A percentile compares a stretch with the other conserved stretches of the same genome.
These are phyloP conservation scores for Trichopria drosophilae DNA, from an alignment of 2,888 invertebrate species.

Conservation along the genomic window DNA sequence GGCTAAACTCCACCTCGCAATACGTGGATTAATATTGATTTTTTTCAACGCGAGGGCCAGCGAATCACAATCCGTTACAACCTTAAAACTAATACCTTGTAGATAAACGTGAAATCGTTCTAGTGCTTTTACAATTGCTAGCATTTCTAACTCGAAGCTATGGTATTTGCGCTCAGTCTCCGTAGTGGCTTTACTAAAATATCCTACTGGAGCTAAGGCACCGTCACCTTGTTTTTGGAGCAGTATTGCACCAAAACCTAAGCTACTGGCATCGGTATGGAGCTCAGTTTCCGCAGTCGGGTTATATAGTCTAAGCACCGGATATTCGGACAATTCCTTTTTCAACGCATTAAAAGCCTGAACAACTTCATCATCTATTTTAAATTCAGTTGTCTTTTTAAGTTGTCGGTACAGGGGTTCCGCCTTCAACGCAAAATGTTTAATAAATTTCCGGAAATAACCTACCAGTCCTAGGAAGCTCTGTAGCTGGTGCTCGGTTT, in stretches of 20 bases:
- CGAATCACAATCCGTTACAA: no score
- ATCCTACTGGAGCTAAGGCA: background rate
- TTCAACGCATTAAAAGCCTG: slow-evolving; percentile 41
- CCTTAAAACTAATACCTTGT: no score
- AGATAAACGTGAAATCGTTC: no score
- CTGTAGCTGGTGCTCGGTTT: slow-evolving; percentile 32
- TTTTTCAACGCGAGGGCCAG: no score
- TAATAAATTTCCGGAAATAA: slow-evolving; percentile 43
- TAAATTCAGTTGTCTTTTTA: slow-evolving; percentile 30
- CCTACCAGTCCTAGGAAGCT: slow-evolving; percentile 41
- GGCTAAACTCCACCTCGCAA: no score
- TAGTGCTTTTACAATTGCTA: slow-evolving; percentile 9
- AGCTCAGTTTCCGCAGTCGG: no score
- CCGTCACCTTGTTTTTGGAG: slow-evolving; percentile 11
- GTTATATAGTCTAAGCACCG: no score
- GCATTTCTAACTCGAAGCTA: slow-evolving; percentile 9
- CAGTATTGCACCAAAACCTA: slow-evolving; percentile 36
- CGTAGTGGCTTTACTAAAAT: slow-evolving; percentile 10
- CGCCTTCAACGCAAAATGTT: slow-evolving; percentile 37
- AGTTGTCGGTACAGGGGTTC: slow-evolving; percentile 44
- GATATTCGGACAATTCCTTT: background rate
- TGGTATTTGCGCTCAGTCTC: slow-evolving; percentile 5
- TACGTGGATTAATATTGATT: no score
- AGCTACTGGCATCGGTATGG: no score
- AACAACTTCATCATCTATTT: slow-evolving; percentile 36